A percentile compares a stretch with the other conserved stretches of the same genome.
Evolutionary conservation across 2,888 invertebrate species (phyloP).

Genomic region (Eupithecia subfuscata): DNA sequence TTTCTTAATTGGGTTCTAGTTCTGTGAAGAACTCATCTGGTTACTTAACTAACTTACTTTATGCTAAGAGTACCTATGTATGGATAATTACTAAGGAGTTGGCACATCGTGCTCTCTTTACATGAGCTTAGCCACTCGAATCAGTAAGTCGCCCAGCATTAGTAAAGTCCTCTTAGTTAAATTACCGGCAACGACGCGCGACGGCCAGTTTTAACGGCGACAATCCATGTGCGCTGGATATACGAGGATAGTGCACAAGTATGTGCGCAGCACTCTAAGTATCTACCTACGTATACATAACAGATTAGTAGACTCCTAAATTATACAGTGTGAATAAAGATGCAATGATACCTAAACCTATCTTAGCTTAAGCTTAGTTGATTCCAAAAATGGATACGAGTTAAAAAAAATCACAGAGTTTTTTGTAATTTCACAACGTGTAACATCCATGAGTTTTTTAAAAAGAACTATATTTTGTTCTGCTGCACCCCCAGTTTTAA

Average conservation of each 20-base stretch:
- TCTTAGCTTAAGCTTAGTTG: neutral
- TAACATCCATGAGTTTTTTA: neutral
- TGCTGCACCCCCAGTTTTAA: neutral
- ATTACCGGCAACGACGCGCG: neutral
- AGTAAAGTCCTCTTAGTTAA: neutral
- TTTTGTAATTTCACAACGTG: neutral
- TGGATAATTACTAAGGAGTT: conserved; percentile 54
- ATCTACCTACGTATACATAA: neutral
- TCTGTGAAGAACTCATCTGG: conserved; percentile 32
- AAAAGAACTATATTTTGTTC: neutral
- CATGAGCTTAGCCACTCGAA: conserved; percentile 6
- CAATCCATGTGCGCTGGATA: neutral
- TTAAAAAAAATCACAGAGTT: neutral
- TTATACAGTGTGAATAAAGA: neutral
- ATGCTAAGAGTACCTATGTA: conserved; percentile 7
- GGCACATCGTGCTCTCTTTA: conserved; percentile 51
- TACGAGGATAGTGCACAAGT: neutral
- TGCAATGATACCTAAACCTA: neutral
- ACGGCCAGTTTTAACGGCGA: neutral
- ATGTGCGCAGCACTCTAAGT: neutral
- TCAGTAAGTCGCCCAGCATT: neutral
- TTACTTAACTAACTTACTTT: conserved; percentile 48
- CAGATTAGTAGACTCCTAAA: neutral
- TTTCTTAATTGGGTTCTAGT: conserved; percentile 17
- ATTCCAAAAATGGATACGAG: neutral